Evolutionary conservation across 2,797 vertebrate genomes (phyloP), one percentile per base, ranked within the genome.

Genomic region (Karalla daura): DNA sequence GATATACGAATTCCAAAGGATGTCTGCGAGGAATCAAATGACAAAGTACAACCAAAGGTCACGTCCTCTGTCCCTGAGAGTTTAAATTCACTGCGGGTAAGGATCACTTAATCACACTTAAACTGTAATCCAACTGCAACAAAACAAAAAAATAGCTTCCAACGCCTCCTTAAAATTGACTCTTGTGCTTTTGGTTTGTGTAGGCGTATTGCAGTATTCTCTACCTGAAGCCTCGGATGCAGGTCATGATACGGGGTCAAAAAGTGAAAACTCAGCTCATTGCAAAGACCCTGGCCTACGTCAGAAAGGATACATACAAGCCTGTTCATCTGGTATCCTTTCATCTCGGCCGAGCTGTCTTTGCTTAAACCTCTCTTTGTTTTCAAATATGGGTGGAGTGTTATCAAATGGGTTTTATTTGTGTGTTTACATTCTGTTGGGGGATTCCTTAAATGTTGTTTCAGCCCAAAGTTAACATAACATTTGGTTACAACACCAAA

Each of bases 171-270:
- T n/a, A n/a, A 2, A 18, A 41, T 17, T 43, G 2, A 59, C 20
- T 6, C 3, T 36, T 72, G 13, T 65, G 2, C 54, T 67, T 53
- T 32, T 63, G 4, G 33, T 56, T 47, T 7, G 70, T 80, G 0
- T 69, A 99, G 98, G 96, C 95, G 5, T 99, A 98, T 32, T 97
- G 96, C 89, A 96, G 96, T 52, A 96, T 99, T 85, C 90, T 99
- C 15, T 99, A 99, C 80, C 87, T 98, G 84, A 99, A 98, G 74
- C 97, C 98, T 80, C 94, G 92, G 70, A 98, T 98, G 97, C 97
- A 98, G 85, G 94, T 99, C 59, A 91, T 96, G 79, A 81, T 99
- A n/a, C 92, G 95, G 44, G 95, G 97, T 64, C 92, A 94, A 70
- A 98, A 96, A 63, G 97, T 99, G 61, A 96, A 95, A 89, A 94